Conservation (phyloP, 2,888 invertebrate genomes). For the Clostera curtula region DNA sequence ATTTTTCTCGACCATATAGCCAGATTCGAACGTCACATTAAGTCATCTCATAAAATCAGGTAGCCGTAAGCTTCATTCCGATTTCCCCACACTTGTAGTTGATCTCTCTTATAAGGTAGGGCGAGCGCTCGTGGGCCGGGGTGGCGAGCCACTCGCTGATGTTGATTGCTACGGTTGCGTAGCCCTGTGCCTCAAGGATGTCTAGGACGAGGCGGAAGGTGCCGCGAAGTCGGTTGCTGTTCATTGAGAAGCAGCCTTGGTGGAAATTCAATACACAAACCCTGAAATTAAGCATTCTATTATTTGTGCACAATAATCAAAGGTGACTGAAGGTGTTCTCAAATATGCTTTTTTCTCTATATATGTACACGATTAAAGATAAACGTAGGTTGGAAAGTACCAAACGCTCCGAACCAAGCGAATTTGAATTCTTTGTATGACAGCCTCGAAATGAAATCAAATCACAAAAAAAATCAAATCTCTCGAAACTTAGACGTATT, state of each 20-base stretch:
- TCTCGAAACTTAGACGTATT: no score
- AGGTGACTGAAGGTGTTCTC: no score
- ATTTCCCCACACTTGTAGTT: constrained; percentile 65
- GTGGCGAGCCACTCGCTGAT: constrained; percentile 67
- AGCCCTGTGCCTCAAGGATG: constrained; percentile 73
- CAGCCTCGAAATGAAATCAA: constrained; percentile 1
- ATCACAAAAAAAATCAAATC: not conserved
- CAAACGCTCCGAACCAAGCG: no score
- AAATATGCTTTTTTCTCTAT: no score
- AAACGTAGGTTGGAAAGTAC: no score
- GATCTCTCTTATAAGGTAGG: constrained; percentile 76
- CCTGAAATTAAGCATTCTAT: constrained; percentile 45
- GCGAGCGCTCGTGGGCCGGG: constrained; percentile 75
- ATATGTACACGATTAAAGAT: no score
- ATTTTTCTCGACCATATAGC: constrained; percentile 4
- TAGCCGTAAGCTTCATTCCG: constrained; percentile 46
- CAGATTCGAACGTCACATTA: constrained; percentile 9
- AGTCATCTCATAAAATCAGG: constrained; percentile 23
- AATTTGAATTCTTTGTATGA: no score
- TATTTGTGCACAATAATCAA: no score
- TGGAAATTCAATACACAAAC: constrained; percentile 73
- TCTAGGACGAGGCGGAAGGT: constrained; percentile 66
- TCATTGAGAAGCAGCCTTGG: constrained; percentile 72
- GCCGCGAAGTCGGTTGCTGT: constrained; percentile 73
- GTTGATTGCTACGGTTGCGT: constrained; percentile 72